Conservation (phyloP, 2,113 vertebrate species). For the Hypomesus transpacificus region DNA sequence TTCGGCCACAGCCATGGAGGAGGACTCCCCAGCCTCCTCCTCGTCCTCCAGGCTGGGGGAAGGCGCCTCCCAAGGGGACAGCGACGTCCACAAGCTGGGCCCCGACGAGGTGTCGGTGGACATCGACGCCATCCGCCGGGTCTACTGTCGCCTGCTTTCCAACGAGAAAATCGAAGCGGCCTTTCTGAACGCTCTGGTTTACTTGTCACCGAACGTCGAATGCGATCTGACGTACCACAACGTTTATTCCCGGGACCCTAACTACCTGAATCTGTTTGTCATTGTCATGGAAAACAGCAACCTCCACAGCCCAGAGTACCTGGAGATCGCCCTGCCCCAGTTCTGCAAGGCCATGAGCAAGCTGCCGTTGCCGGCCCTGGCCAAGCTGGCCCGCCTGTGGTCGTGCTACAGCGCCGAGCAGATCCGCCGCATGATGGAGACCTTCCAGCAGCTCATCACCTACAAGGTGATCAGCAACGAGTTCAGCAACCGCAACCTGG, state of each 20-base stretch:
- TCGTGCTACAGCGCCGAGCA: conserved; percentile 87
- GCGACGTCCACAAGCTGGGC: conserved; percentile 81
- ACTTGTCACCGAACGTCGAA: conserved; percentile 96
- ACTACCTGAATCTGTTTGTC: conserved; percentile 97
- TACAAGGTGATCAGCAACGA: conserved; percentile 97
- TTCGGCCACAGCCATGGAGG: conserved; percentile 86
- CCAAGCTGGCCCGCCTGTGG: conserved; percentile 89
- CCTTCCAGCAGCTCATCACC: conserved; percentile 98
- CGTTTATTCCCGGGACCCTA: conserved; percentile 90
- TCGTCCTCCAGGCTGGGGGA: conserved; percentile 75
- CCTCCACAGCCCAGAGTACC: conserved; percentile 97
- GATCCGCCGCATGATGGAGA: conserved; percentile 95
- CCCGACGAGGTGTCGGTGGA: conserved; percentile 94
- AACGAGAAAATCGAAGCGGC: conserved; percentile 97
- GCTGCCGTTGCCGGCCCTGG: conserved; percentile 90
- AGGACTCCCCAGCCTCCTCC: conserved; percentile 81
- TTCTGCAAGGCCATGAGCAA: conserved; percentile 99
- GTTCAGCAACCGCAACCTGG: conserved; percentile 93
- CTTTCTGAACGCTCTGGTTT: conserved; percentile 97
- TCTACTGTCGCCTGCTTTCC: conserved; percentile 89
- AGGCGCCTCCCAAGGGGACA: conserved; percentile 79
- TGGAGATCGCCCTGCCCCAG: conserved; percentile 94
- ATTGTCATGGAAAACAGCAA: conserved; percentile 99
- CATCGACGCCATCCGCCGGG: conserved; percentile 90
- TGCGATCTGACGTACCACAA: conserved; percentile 98